These are phyloP conservation scores for Parazoanthus atlanticus DNA, from an alignment of 92 coral and sea anemone species.

Conservation along the genomic window DNA sequence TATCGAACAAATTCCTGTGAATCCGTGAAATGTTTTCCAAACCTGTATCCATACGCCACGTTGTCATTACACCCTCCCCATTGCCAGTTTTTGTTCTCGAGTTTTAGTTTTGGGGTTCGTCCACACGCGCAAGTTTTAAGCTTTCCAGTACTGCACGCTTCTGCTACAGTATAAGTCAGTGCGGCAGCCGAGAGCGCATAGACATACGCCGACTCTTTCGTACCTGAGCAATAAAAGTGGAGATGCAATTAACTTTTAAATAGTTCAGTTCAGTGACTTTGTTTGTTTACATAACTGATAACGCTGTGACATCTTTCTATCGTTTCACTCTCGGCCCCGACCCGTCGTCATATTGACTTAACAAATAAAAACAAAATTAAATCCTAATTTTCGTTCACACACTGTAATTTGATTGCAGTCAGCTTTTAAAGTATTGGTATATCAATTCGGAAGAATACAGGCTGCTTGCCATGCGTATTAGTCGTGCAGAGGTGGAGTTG, in stretches of 20 bases:
- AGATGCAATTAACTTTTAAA: constrained; percentile 19
- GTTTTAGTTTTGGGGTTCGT: constrained; percentile 63
- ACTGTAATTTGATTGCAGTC: constrained; percentile 7
- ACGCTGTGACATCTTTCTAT: neutral
- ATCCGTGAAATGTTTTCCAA: constrained; percentile 75
- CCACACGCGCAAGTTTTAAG: constrained; percentile 84
- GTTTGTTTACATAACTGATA: constrained; percentile 61
- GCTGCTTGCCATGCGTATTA: neutral
- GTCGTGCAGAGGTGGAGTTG: neutral
- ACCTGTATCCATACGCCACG: constrained; percentile 78
- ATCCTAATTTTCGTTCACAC: neutral
- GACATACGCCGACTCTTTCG: constrained; percentile 83
- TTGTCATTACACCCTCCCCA: constrained; percentile 97
- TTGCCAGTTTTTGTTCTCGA: constrained; percentile 55
- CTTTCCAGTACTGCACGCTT: constrained; percentile 77
- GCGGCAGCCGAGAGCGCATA: constrained; percentile 91
- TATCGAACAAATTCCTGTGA: constrained; percentile 55
- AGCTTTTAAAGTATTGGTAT: neutral
- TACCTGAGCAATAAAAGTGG: constrained; percentile 66
- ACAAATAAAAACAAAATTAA: constrained; percentile 30
- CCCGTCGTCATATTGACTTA: constrained; percentile 14
- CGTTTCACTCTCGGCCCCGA: neutral
- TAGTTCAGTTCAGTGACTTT: constrained; percentile 45
- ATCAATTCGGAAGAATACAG: neutral
- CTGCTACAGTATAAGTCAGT: constrained; percentile 83